A percentile compares a stretch with the other conserved stretches of the same genome.
phyloP scores from a whole-genome alignment of 2,888 invertebrate genomes.

The Caenorhabditis sinica region DNA sequence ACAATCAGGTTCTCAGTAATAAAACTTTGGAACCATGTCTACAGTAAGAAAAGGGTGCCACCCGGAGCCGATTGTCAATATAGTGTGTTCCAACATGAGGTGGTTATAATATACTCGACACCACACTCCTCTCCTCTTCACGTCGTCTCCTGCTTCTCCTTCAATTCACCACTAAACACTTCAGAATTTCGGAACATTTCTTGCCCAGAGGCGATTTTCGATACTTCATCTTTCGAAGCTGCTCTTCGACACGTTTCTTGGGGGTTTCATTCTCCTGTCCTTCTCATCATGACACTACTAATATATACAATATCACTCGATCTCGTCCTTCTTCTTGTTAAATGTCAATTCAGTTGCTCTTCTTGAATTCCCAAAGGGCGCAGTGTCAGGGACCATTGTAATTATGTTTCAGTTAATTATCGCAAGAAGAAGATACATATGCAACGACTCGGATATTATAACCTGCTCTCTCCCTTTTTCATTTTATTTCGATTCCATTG shows the following conservation, averaged over 20 bases:
- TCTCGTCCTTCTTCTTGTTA: slow-evolving; percentile 21
- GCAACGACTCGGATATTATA: slow-evolving; percentile 44
- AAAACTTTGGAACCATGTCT: slow-evolving; percentile 4
- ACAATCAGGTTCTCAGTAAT: slow-evolving; percentile 6
- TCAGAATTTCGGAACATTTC: slow-evolving; percentile 56
- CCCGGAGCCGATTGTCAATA: slow-evolving; percentile 37
- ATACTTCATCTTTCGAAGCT: slow-evolving; percentile 33
- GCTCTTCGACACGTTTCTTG: neutral
- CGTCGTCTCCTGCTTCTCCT: neutral
- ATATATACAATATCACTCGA: slow-evolving; percentile 53
- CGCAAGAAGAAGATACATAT: slow-evolving; percentile 52
- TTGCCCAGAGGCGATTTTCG: slow-evolving; percentile 55
- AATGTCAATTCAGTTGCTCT: slow-evolving; percentile 44
- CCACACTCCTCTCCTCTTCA: neutral
- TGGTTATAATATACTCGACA: slow-evolving; percentile 31
- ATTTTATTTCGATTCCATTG: slow-evolving; percentile 24
- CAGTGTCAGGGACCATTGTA: slow-evolving; percentile 46
- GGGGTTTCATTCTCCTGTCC: neutral
- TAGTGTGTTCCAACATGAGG: slow-evolving; percentile 33
- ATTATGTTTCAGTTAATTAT: slow-evolving; percentile 65
- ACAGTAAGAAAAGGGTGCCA: neutral
- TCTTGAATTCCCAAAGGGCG: slow-evolving; percentile 30
- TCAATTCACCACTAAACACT: slow-evolving; percentile 51
- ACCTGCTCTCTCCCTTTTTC: neutral
- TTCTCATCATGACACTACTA: slow-evolving; percentile 20